phyloP scores from a whole-genome alignment of 2,888 invertebrate species.

The Adelognathus sp. region DNA sequence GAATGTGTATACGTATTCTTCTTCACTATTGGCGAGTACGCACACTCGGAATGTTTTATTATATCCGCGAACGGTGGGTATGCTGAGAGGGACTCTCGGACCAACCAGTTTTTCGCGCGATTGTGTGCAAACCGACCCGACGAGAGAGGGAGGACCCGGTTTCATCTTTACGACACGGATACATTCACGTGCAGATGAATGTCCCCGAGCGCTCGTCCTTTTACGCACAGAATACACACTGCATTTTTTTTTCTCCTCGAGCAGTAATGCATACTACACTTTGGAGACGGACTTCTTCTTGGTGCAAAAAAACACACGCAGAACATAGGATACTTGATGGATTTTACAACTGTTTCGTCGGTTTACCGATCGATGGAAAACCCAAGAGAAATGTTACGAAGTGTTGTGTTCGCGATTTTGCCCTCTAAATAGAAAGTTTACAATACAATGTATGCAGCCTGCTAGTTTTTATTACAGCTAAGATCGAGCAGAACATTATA shows the following conservation, averaged over 20 bases:
- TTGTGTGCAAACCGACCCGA: not conserved
- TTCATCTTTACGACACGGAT: conserved; percentile 32
- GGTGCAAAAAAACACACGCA: no score
- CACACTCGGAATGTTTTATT: conserved; percentile 16
- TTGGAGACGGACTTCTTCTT: not conserved
- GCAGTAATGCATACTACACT: not conserved
- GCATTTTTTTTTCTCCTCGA: not conserved
- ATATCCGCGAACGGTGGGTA: conserved; percentile 11
- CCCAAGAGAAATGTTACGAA: no score
- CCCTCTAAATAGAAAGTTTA: no score
- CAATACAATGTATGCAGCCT: no score
- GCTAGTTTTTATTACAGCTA: no score
- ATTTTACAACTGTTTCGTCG: no score
- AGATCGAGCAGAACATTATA: no score
- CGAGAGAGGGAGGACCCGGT: conserved; percentile 11
- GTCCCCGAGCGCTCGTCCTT: not conserved
- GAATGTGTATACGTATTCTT: not conserved
- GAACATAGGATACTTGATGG: no score
- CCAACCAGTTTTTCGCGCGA: conserved; percentile 27
- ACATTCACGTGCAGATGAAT: conserved; percentile 7
- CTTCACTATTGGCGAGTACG: not conserved
- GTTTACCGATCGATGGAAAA: no score
- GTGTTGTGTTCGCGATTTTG: no score
- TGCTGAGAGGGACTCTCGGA: conserved; percentile 4
- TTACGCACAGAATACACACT: not conserved